A percentile compares a stretch with the other conserved stretches of the same genome.
Evolutionary conservation across 2,797 vertebrate species (phyloP).

Genomic region (Phylloscopus collybita): DNA sequence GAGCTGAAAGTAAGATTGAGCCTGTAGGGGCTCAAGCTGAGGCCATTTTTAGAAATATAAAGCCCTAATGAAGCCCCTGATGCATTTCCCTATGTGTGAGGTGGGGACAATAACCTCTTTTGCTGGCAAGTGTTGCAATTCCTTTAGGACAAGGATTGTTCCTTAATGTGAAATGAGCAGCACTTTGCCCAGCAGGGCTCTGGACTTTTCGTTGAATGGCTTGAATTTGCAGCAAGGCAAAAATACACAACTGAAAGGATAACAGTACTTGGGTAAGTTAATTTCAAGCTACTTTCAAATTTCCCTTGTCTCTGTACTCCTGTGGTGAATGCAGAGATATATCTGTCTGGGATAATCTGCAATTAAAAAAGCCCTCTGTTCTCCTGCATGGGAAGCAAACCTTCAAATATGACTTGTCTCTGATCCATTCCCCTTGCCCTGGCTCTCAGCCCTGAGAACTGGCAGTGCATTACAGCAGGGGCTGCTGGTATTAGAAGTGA

Average conservation of each 20-base stretch:
- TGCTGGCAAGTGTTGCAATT: not conserved
- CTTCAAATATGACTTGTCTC: not conserved
- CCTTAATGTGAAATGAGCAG: not conserved
- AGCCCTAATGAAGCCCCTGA: not conserved
- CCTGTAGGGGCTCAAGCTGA: not conserved
- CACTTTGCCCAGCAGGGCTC: not conserved
- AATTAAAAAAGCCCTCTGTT: not conserved
- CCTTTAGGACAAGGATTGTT: not conserved
- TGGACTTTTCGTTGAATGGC: not conserved
- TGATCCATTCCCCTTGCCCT: rapidly evolving
- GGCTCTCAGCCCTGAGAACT: not conserved
- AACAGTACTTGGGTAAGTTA: not conserved
- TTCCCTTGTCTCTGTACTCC: not conserved
- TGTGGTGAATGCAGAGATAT: not conserved
- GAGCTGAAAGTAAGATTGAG: not conserved
- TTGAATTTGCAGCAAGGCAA: not conserved
- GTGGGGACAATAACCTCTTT: conserved; percentile 18
- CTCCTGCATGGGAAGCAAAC: not conserved
- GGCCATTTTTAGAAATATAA: not conserved
- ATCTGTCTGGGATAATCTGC: not conserved
- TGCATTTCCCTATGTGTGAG: not conserved
- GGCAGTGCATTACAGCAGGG: not conserved
- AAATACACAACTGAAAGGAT: not conserved
- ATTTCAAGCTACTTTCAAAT: not conserved
- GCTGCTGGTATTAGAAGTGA: not conserved